Evolutionary conservation across 1,140 invertebrate species (phyloP).

Genomic region (Acarapis woodi): DNA sequence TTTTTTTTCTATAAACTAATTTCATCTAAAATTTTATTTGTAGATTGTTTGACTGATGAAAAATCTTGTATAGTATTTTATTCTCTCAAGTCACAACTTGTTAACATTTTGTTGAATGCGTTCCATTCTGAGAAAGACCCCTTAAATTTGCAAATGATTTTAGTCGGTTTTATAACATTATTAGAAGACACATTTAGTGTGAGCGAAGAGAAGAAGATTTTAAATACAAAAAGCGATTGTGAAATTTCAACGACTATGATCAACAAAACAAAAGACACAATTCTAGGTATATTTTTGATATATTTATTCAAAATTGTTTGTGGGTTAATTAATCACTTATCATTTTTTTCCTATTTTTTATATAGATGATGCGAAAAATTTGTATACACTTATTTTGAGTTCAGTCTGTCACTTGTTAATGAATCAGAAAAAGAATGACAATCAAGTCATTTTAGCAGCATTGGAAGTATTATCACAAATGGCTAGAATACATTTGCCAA

Average conservation of each 20-base stretch:
- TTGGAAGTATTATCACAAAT: constrained; percentile 64
- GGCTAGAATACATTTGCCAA: constrained; percentile 48
- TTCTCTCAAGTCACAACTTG: constrained; percentile 44
- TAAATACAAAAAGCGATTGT: background rate
- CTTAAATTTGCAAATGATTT: constrained; percentile 57
- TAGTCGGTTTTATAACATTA: constrained; percentile 35
- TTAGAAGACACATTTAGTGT: constrained; percentile 49
- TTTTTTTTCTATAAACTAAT: background rate
- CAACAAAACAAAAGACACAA: too few species aligned
- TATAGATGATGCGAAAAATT: constrained; percentile 1
- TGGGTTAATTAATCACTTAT: background rate
- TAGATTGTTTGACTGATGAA: constrained; percentile 14
- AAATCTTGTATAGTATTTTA: constrained; percentile 30
- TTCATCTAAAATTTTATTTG: constrained; percentile 7
- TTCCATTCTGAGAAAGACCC: constrained; percentile 57
- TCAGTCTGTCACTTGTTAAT: constrained; percentile 7
- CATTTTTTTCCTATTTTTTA: too few species aligned
- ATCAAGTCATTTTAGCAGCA: constrained; percentile 57
- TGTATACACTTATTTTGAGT: constrained; percentile 1
- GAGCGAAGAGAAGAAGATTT: constrained; percentile 24
- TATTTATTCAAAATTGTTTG: background rate
- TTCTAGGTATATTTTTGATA: constrained; percentile 1
- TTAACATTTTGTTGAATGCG: constrained; percentile 55
- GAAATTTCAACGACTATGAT: too few species aligned
- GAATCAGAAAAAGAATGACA: constrained; percentile 25